These are phyloP conservation scores for Cervus canadensis DNA, from an alignment of 2,113 vertebrate genomes.

Conservation along the genomic window DNA sequence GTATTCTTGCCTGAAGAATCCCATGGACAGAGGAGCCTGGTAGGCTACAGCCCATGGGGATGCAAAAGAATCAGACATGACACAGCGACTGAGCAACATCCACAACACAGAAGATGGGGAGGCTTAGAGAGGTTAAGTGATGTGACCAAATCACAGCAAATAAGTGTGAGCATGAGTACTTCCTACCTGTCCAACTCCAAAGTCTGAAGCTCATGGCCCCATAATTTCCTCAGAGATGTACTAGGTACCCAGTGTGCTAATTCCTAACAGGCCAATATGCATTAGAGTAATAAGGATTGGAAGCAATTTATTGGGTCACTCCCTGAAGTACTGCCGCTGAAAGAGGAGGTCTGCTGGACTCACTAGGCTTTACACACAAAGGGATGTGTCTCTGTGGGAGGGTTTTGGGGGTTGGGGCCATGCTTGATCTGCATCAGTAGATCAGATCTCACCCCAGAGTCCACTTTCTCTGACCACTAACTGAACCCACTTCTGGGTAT, in stretches of 20 bases:
- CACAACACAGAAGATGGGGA: background rate
- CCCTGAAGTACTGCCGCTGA: no score
- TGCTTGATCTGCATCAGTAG: background rate
- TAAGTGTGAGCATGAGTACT: background rate
- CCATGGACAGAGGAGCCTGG: background rate
- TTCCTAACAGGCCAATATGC: background rate
- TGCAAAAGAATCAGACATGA: background rate
- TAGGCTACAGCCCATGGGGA: background rate
- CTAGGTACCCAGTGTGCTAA: background rate
- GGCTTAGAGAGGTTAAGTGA: background rate
- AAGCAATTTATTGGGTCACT: background rate
- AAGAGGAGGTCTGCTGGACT: background rate
- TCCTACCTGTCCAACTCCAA: background rate
- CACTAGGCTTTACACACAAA: background rate
- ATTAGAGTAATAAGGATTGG: background rate
- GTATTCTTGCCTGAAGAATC: background rate
- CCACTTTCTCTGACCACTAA: background rate
- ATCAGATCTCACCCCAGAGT: background rate
- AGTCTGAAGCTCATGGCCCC: background rate
- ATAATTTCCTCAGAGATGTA: background rate
- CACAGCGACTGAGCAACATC: background rate
- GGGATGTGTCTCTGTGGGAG: background rate
- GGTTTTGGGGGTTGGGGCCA: background rate
- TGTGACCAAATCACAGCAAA: background rate
- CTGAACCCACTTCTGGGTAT: fast-evolving